Evolutionary conservation across 1,140 invertebrate genomes (phyloP), one percentile per base, ranked within the genome.

Genomic region (Scaptomyza graminum): DNA sequence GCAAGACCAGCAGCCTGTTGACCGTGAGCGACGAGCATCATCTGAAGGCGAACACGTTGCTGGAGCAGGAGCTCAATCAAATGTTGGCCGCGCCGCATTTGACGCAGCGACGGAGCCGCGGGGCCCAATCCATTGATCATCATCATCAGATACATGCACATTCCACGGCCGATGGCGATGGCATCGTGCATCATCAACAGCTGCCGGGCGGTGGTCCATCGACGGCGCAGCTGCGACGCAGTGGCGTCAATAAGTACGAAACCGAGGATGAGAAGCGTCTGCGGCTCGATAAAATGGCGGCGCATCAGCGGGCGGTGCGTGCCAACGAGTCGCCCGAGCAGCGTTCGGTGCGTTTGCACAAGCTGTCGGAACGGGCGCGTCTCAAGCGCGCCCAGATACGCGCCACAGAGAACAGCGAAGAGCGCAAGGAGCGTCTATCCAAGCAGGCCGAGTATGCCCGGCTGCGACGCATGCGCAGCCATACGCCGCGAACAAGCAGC

Each of bases 291-390:
- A 65, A 92, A 90, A 76, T 92, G 93, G 91, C 91, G 2, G 90
- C 91, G 13, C 85, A 91, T 62, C 91, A 91, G 71, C 69, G 91
- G 8, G 75, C 79, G 1, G 67, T 90, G 31, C 90, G 93, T 3
- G 93, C 93, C 2, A 93, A 93, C 61, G 93, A 94, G 72, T 92
- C 92, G 15, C 92, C 93, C 1, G 93, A 93, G 18, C 93, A 94
- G 75, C 92, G 93, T 0, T 90, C 92, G 5, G 37, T 76, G 3
- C 91, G 93, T 0, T 79, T 94, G 3, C 82, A 82, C 50, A 91
- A 92, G 60, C 60, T 92, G 1, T 90, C 88, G 18, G 90, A 90
- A 46, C 65, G 91, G n/a, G 91, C 91, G 41, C 91, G 91, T 2
- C 73, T 76, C 25, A 91, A 91, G 52, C 90, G 91, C 6, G 90